These are phyloP conservation scores for Sphaerodactylus townsendi DNA, from an alignment of 2,113 vertebrate genomes.

Conservation along the genomic window DNA sequence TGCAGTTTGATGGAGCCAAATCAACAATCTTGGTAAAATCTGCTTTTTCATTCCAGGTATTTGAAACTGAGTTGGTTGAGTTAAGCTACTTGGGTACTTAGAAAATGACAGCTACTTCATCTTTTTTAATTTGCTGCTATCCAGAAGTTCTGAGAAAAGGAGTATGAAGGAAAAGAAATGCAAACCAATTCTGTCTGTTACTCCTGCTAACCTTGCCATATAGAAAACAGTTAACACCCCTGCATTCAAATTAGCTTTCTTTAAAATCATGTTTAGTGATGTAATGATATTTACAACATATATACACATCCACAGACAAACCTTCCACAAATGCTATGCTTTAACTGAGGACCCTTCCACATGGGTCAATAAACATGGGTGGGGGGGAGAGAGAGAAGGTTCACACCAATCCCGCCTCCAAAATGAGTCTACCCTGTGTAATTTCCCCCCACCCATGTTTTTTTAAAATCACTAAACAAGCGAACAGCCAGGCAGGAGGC, in stretches of 20 bases:
- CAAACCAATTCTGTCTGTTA: neutral
- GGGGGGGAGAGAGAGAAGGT: too few species aligned
- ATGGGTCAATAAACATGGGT: too few species aligned
- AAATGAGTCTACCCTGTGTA: too few species aligned
- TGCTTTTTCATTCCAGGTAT: constrained; percentile 17
- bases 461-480: too few species aligned
- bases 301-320: neutral
- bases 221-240: neutral
- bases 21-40: neutral
- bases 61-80: constrained; percentile 16
- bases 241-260: neutral
- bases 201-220: neutral
- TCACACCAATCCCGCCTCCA: too few species aligned
- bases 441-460: too few species aligned
- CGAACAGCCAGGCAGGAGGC: too few species aligned
- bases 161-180: neutral
- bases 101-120: constrained; percentile 23
- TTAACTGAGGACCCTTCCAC: neutral
- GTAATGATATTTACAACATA: neutral
- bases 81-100: constrained; percentile 1
- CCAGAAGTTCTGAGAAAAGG: too few species aligned
- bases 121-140: constrained; percentile 32
- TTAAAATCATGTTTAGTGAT: constrained; percentile 23
- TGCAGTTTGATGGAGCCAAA: constrained; percentile 16
- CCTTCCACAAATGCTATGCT: neutral